phyloP scores from a whole-genome alignment of 2,888 invertebrate species.

The Latrodectus elegans region DNA sequence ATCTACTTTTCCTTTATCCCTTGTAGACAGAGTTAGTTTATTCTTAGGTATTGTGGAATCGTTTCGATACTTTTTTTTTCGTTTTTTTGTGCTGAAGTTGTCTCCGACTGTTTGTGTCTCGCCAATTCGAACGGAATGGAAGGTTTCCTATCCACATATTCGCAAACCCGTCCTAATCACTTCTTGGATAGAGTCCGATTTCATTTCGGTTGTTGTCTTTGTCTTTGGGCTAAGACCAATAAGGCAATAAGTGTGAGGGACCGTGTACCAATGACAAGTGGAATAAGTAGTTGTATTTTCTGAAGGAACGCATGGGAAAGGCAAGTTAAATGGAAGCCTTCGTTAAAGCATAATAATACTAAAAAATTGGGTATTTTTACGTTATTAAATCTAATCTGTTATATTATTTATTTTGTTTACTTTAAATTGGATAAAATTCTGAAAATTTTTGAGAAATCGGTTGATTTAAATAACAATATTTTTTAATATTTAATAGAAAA shows the following conservation, averaged over 20 bases:
- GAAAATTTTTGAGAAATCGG: no score
- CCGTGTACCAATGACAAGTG: neutral
- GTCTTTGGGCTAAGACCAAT: neutral
- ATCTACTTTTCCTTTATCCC: conserved; percentile 4
- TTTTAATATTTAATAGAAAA: no score
- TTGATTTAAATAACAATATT: no score
- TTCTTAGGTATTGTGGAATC: conserved; percentile 44
- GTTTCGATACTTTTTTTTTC: conserved; percentile 13
- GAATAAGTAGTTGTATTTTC: no score
- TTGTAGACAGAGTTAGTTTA: conserved; percentile 33
- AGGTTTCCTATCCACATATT: neutral
- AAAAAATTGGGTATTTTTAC: no score
- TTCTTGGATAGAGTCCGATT: conserved; percentile 3
- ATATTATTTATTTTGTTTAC: no score
- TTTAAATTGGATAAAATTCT: no score
- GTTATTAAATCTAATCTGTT: no score
- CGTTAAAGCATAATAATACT: no score
- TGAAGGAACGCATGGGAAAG: no score
- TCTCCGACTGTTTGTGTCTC: neutral
- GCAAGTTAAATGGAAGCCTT: no score
- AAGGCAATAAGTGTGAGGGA: neutral
- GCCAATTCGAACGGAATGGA: neutral
- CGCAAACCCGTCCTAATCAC: conserved; percentile 5
- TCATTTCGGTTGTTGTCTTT: conserved; percentile 1
- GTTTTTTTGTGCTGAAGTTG: neutral